phyloP scores from a whole-genome alignment of 2,888 invertebrate species.

The Hirtodrosophila cameraria region DNA sequence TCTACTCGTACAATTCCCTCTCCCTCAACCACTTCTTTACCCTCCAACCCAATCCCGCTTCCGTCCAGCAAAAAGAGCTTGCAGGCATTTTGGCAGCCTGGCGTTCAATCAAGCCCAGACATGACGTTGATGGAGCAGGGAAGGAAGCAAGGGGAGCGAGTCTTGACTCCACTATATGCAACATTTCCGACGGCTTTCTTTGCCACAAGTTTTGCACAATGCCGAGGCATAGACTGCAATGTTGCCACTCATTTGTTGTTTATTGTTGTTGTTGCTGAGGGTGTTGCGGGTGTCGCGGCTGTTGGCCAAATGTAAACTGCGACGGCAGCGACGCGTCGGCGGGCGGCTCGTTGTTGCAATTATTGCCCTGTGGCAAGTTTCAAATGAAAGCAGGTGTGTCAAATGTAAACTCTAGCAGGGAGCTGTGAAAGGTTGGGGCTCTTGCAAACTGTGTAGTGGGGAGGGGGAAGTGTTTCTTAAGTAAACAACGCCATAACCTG shows the following conservation, averaged over 20 bases:
- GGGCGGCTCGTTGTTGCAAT: constrained; percentile 63
- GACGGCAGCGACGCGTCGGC: constrained; percentile 26
- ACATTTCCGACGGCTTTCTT: constrained; percentile 53
- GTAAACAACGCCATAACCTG: constrained; percentile 65
- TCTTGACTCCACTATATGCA: constrained; percentile 26
- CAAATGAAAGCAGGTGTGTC: constrained; percentile 79
- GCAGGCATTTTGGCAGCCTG: constrained; percentile 54
- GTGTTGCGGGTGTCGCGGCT: constrained; percentile 64
- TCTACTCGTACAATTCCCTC: constrained; percentile 29
- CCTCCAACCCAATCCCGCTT: background rate
- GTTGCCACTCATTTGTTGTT: constrained; percentile 47
- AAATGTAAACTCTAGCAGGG: constrained; percentile 65
- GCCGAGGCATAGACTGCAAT: constrained; percentile 40
- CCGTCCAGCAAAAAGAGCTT: constrained; percentile 33
- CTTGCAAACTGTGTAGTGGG: constrained; percentile 19
- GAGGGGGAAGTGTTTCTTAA: constrained; percentile 28
- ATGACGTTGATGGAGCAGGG: constrained; percentile 6
- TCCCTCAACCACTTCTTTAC: background rate
- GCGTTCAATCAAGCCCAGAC: constrained; percentile 64
- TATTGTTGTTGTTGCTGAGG: constrained; percentile 46
- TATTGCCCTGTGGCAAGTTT: constrained; percentile 69
- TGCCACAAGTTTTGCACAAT: constrained; percentile 58
- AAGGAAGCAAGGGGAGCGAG: no score
- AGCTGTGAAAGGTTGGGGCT: no score
- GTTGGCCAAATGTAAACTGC: constrained; percentile 58